Base-by-base conservation (phyloP, 2,888 invertebrate species). In the Allophyes oxyacanthae region DNA sequence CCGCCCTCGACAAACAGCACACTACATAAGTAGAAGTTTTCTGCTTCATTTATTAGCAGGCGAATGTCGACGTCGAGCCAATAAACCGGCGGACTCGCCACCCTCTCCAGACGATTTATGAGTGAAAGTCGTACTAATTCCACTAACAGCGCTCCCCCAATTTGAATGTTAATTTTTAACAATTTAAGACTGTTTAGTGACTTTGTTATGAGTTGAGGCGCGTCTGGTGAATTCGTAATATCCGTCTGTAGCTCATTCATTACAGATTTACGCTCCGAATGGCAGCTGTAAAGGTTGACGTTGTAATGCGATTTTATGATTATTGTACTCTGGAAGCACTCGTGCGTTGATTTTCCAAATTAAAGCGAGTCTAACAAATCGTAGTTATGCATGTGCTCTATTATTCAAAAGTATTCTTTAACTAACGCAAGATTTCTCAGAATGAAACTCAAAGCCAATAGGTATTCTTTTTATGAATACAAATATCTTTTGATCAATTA, bases 161-260 rank as follows among this genome's bases (percentile, higher is more conserved):
- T 92, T 92, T 91, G 87, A 91, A 93, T 93, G 91, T 88, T 90
- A 92, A 92, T 92, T 91, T 92, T 92, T 92, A 90, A 90, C 91
- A 91, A 92, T 91, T 92, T 88, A 85, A 86, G 87, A 85, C 85
- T 87, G 86, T 88, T 89, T 87, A 88, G 85, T 84, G 87, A 88
- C 87, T 88, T 88, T 83, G 85, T 86, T 87, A 86, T 84, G 87
- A 88, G 85, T 81, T 80, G 79, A 79, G 77, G 74, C 79, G 83
- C 83, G 81, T 80, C 83, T 82, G 79, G 77, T 83, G 85, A 85
- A 86, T 87, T 78, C 73, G 68, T 84, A 81, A 87, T 82, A 70
- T 75, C 69, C 66, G 64, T 64, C 58, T 60, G 62, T 64, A 68
- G 63, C 76, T 84, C 81, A 81, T 86, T 84, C 77, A 80, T 84